Evolutionary conservation across 2,113 vertebrate genomes (phyloP).

Genomic region (Anoplopoma fimbria): DNA sequence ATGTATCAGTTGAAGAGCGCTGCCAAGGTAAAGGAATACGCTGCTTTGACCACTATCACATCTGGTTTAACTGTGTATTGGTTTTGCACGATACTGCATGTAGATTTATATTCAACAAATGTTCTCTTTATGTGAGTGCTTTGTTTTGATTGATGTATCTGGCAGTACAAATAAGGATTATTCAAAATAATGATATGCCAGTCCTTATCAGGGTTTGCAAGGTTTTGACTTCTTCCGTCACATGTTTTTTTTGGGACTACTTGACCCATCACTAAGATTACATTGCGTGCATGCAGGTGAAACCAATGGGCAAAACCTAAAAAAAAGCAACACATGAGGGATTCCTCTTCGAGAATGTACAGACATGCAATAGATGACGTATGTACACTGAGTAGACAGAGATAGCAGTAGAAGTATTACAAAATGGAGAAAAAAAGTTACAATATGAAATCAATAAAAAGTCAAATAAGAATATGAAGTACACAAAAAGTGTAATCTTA

Average conservation of each 20-base stretch:
- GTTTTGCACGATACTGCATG: background rate
- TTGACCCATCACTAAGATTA: slow-evolving; percentile 6
- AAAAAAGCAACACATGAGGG: background rate
- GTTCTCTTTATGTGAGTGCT: slow-evolving; percentile 19
- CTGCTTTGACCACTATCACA: background rate
- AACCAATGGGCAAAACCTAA: background rate
- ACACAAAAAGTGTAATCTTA: background rate
- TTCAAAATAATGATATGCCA: slow-evolving; percentile 44
- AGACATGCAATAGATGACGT: background rate
- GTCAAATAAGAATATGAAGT: background rate
- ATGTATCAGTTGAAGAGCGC: slow-evolving; percentile 99
- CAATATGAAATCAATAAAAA: background rate
- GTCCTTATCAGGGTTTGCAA: slow-evolving; percentile 53
- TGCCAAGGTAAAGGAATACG: slow-evolving; percentile 88
- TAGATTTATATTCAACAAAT: slow-evolving; percentile 20
- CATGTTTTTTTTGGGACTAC: slow-evolving; percentile 15
- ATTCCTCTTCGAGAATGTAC: background rate
- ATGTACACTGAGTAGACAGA: background rate
- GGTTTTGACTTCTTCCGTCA: slow-evolving; percentile 17
- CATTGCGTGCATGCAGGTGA: background rate
- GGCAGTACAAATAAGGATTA: slow-evolving; percentile 7
- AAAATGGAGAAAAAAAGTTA: background rate
- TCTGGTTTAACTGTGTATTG: slow-evolving; percentile 24
- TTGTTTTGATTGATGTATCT: slow-evolving; percentile 28
- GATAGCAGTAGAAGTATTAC: background rate